Base-by-base conservation (phyloP, 2,113 vertebrate genomes). In the Anarhynchus alexandrinus region DNA sequence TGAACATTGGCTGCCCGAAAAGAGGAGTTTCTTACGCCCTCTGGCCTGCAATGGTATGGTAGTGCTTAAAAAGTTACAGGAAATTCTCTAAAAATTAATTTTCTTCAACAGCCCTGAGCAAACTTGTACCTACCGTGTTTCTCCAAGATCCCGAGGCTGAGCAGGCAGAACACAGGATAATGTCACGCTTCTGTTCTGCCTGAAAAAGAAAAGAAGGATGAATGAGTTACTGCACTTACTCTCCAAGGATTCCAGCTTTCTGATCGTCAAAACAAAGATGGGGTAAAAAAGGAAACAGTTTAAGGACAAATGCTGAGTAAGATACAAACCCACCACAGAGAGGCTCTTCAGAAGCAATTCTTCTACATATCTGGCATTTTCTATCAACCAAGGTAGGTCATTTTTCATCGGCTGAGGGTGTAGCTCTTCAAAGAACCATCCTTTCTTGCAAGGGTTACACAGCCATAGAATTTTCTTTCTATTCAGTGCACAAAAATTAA, bases 381-480 rank as follows among this genome's bases (percentile, higher is more conserved):
- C 34, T 29, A 11, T 15, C 69, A 43, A 11, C 59, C 26, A 5
- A 26, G 43, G 27, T 9, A 6, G 15, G 32, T 19, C 6, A 23
- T 6, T n/a, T 64, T 54, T 34, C 0, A 0, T 5, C 45, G 52
- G 65, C 22, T 1, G 0, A 73, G 49, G 34, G 49, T 64, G 30
- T 23, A 64, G 23, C 64, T 57, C 5, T 12, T 36, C 21, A 43
- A 57, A 80, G 7, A 65, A n/a, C 3, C 4, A 64, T 66, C 23
- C 6, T 17, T 84, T 49, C 51, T 42, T 25, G 4, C 26, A 71
- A 14, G 51, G 12, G 14, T 43, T 47, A 29, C 65, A 20, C 0
- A 1, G 21, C 13, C 34, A 8, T 11, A 64, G 83, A 38, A 43
- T 47, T 47, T 87, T 34, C 32, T 25, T 70, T 59, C 57, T 38